These are phyloP conservation scores for Abrostola tripartita DNA, from an alignment of 2,888 invertebrate species.

Conservation along the genomic window DNA sequence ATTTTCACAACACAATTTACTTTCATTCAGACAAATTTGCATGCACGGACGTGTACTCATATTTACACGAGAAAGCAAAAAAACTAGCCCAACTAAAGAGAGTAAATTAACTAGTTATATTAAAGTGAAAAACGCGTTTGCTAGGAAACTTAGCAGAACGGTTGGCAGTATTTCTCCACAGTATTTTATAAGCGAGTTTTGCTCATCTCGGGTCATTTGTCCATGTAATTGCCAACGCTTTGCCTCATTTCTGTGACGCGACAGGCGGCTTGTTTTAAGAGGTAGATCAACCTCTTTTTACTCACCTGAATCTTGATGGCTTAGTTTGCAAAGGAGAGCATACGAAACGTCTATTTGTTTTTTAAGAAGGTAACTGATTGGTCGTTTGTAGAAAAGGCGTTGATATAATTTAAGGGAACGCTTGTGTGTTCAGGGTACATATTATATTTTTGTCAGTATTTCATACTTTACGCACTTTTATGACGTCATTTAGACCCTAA, in stretches of 20 bases:
- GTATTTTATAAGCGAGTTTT: constrained; percentile 60
- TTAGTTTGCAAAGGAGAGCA: constrained; percentile 40
- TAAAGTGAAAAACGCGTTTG: constrained; percentile 53
- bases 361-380: not conserved
- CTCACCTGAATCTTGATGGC: constrained; percentile 41
- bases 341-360: constrained; percentile 28
- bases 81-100: constrained; percentile 28
- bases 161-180: constrained; percentile 47
- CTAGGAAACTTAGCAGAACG: constrained; percentile 26
- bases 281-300: constrained; percentile 51
- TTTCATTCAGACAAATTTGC: constrained; percentile 23
- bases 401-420: constrained; percentile 21
- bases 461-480: constrained; percentile 44
- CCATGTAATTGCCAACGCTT: constrained; percentile 67
- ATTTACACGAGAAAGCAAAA: constrained; percentile 25
- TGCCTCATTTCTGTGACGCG: constrained; percentile 59
- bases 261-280: constrained; percentile 64
- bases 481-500: constrained; percentile 34
- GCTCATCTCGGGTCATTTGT: constrained; percentile 66
- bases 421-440: constrained; percentile 11
- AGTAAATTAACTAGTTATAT: constrained; percentile 55
- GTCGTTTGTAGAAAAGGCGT: constrained; percentile 15
- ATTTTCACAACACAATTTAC: constrained; percentile 23
- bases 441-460: constrained; percentile 20
- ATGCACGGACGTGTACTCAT: constrained; percentile 25